Evolutionary conservation across 1,140 invertebrate species (phyloP).

Genomic region (Zophobas atratus): DNA sequence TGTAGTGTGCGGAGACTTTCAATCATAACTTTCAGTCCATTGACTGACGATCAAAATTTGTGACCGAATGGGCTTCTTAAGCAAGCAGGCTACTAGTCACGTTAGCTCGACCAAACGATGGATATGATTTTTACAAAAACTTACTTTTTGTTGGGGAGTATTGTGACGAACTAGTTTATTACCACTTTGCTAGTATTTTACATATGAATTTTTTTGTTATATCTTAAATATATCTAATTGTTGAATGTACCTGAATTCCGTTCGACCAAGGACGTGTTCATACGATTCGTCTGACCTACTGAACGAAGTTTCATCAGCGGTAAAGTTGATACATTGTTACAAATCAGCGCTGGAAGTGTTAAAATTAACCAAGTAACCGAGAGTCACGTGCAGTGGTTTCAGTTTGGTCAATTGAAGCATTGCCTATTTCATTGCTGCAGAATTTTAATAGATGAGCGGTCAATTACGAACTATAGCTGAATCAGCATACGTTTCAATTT

Average conservation of each 20-base stretch:
- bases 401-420: slow-evolving; percentile 41
- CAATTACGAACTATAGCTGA: slow-evolving; percentile 41
- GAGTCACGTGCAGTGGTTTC: slow-evolving; percentile 37
- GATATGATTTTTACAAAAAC: too few species aligned
- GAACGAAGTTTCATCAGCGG: slow-evolving; percentile 33
- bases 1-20: too few species aligned
- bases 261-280: neutral
- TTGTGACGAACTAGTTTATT: too few species aligned
- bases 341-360: slow-evolving; percentile 37
- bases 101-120: too few species aligned
- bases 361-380: slow-evolving; percentile 41
- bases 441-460: slow-evolving; percentile 42
- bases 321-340: slow-evolving; percentile 40
- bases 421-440: slow-evolving; percentile 41
- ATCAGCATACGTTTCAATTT: slow-evolving; percentile 43
- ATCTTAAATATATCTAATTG: too few species aligned
- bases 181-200: too few species aligned
- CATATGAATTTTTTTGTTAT: too few species aligned
- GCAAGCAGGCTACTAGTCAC: too few species aligned
- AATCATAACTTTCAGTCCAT: too few species aligned
- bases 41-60: too few species aligned
- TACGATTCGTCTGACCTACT: slow-evolving; percentile 3
- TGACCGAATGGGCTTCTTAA: too few species aligned
- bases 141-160: too few species aligned
- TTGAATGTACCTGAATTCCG: slow-evolving; percentile 24